These are phyloP conservation scores for Prunella strophiata DNA, from an alignment of 2,797 vertebrate genomes.

Conservation along the genomic window DNA sequence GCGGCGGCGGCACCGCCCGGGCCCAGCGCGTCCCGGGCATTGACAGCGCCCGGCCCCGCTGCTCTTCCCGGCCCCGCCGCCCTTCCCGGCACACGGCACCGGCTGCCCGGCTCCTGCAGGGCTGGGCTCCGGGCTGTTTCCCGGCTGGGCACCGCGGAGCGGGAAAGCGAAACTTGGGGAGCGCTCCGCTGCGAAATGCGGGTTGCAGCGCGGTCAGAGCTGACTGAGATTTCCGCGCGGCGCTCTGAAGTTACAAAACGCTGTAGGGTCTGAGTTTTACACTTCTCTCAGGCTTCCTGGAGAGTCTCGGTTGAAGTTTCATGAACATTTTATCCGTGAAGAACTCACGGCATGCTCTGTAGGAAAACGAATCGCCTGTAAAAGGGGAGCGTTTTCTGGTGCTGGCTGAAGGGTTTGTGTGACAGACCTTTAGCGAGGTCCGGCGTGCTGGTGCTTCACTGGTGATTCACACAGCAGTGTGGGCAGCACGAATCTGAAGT, in stretches of 20 bases:
- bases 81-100: fast-evolving
- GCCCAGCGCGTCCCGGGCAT: neutral
- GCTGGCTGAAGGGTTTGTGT: neutral
- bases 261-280: fast-evolving
- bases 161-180: fast-evolving
- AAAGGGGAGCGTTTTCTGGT: fast-evolving
- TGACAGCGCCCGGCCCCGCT: too few relatives aligned
- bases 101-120: neutral
- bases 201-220: fast-evolving
- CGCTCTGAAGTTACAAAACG: fast-evolving
- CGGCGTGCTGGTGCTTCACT: fast-evolving
- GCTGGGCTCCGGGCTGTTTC: fast-evolving
- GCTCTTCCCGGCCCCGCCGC: neutral
- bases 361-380: fast-evolving
- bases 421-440: neutral
- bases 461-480: fast-evolving
- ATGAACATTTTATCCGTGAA: fast-evolving
- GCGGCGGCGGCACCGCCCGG: neutral
- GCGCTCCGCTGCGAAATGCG: fast-evolving
- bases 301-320: neutral
- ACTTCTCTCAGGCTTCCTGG: neutral
- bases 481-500: neutral
- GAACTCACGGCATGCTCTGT: fast-evolving
- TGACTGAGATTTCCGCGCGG: fast-evolving
- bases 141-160: fast-evolving